A percentile compares a stretch with the other conserved stretches of the same genome.
Evolutionary conservation across 2,797 vertebrate genomes (phyloP).

Genomic region (Emys orbicularis): DNA sequence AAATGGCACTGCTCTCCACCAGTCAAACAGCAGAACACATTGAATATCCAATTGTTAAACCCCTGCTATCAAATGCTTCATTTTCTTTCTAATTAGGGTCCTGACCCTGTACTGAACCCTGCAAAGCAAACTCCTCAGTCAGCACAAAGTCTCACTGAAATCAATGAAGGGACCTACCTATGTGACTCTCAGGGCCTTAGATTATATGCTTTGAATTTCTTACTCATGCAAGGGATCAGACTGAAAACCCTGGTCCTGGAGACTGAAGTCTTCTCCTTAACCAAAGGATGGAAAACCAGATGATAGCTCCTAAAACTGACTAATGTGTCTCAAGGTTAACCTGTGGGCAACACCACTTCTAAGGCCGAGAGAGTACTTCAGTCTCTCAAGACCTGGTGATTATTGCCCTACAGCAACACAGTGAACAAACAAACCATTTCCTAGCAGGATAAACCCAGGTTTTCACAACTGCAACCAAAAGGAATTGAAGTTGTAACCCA

Average conservation of each 20-base stretch:
- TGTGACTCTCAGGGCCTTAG: background rate
- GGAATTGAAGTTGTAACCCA: background rate
- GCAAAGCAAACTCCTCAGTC: background rate
- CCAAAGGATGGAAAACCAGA: background rate
- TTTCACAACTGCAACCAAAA: background rate
- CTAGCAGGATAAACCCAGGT: background rate
- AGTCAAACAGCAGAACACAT: background rate
- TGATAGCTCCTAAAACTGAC: background rate
- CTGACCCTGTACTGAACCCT: background rate
- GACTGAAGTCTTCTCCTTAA: background rate
- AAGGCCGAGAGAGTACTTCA: background rate
- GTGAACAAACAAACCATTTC: background rate
- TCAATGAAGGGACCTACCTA: background rate
- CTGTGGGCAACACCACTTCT: background rate
- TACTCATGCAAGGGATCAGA: background rate
- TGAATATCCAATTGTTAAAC: rapidly evolving
- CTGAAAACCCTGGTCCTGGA: background rate
- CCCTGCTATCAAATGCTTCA: background rate
- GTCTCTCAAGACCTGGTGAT: background rate
- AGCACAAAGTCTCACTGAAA: background rate
- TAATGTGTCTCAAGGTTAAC: background rate
- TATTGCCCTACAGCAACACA: background rate
- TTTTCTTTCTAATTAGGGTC: background rate
- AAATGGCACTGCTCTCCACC: background rate
- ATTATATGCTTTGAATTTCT: background rate